phyloP scores from a whole-genome alignment of 2,113 vertebrate genomes.

The Synodontis membranacea region DNA sequence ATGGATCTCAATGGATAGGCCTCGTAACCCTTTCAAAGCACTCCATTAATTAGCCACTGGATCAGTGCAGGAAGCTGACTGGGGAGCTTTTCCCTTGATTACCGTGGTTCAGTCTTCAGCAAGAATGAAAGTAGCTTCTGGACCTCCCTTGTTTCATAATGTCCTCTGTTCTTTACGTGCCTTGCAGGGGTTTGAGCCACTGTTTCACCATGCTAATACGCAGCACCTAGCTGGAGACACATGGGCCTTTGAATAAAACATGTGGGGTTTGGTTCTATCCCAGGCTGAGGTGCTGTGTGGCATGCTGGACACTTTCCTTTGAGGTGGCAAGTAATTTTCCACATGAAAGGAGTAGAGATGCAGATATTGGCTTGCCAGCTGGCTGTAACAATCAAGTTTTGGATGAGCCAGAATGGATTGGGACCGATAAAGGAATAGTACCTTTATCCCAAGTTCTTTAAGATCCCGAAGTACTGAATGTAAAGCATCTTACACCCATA shows the following conservation, averaged over 20 bases:
- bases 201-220: constrained; percentile 59
- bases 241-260: constrained; percentile 70
- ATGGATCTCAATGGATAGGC: constrained; percentile 62
- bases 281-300: constrained; percentile 48
- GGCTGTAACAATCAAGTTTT: constrained; percentile 29
- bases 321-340: constrained; percentile 54
- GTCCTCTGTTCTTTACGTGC: constrained; percentile 33
- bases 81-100: constrained; percentile 66
- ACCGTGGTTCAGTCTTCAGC: constrained; percentile 48
- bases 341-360: constrained; percentile 51
- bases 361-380: constrained; percentile 44
- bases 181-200: constrained; percentile 22
- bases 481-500: background rate
- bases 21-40: constrained; percentile 65
- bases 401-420: constrained; percentile 32
- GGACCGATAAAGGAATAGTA: constrained; percentile 30
- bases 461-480: background rate
- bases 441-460: constrained; percentile 21
- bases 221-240: constrained; percentile 60
- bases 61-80: constrained; percentile 59
- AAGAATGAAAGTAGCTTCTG: background rate
- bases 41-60: constrained; percentile 67
- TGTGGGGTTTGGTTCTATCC: constrained; percentile 49
- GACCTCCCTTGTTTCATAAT: constrained; percentile 15
- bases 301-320: constrained; percentile 30